Evolutionary conservation across 2,797 vertebrate genomes (phyloP), one percentile per base, ranked within the genome.

Genomic region (Linurgus olivaceus): DNA sequence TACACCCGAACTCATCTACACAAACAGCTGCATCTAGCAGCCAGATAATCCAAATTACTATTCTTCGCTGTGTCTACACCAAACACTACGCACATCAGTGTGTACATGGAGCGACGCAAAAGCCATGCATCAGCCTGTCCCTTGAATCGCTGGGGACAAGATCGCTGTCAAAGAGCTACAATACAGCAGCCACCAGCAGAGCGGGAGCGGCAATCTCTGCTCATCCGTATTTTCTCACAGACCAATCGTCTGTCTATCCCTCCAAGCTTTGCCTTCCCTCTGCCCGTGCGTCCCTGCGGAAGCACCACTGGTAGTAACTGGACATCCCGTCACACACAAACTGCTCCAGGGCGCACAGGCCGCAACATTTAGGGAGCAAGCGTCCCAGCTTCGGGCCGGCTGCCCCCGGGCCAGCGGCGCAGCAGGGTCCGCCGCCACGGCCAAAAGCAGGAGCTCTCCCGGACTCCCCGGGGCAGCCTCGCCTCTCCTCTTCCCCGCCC

Each of bases 251-350:
- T 5, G 16, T 17, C 10, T 37, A 37, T 37, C 14, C 17, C 33
- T 24, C 13, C 37, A 54, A 1, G 12, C 31, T 42, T 35, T 25
- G 65, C 52, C 35, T 65, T 33, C 29, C 5, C 17, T 10, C 38
- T 33, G 21, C 57, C 61, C 4, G 19, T 0, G 25, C 48, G 24
- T 38, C 42, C 29, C 68, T 26, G 50, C 11, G 48, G 10, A 37
- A 66, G 54, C 63, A 45, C 17, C 29, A 2, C 2, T 7, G 25
- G 11, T 0, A 13, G 15, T 2, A 68, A 25, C 13, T 0, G 6
- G 17, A 17, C 74, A 44, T 11, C 12, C 47, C n/a, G 5, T 3
- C 26, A 9, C 38, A 10, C n/a, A 7, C 87, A 3, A 7, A 15
- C 11, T 0, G n/a, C 29, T 25, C 31, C 73, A 11, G 9, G 0